A percentile compares a stretch with the other conserved stretches of the same genome.
These are phyloP conservation scores for Panthera tigris DNA, from an alignment of 2,113 vertebrate genomes.

Conservation along the genomic window DNA sequence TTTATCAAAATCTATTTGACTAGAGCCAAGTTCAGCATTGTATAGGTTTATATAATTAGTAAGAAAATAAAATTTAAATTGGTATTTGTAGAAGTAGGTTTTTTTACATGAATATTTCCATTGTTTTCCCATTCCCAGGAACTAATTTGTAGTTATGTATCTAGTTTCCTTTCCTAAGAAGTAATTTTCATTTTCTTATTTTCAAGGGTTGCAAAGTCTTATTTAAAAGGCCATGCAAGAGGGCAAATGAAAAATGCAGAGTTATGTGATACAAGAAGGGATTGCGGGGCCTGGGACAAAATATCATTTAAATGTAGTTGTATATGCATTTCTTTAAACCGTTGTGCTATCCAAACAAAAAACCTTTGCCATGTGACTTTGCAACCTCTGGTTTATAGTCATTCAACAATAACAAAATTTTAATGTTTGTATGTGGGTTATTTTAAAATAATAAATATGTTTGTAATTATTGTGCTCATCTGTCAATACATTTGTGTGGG, in stretches of 20 bases:
- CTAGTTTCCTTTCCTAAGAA: conserved; percentile 25
- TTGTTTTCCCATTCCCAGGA: background rate
- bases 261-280: background rate
- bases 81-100: background rate
- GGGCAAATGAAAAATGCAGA: background rate
- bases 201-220: background rate
- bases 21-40: background rate
- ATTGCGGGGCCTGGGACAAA: background rate
- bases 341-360: background rate
- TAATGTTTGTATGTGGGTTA: background rate
- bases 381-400: background rate
- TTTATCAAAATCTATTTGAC: conserved; percentile 30
- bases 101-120: background rate
- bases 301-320: background rate
- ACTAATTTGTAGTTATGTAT: background rate
- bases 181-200: background rate
- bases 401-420: background rate
- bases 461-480: background rate
- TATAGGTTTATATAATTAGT: conserved; percentile 39
- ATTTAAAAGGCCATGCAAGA: background rate
- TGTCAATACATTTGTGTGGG: background rate
- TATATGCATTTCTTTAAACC: background rate
- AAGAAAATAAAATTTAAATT: background rate
- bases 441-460: background rate
- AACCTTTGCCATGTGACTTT: background rate